These are phyloP conservation scores for Avahi laniger DNA, from an alignment of 2,797 vertebrate genomes.

Conservation along the genomic window DNA sequence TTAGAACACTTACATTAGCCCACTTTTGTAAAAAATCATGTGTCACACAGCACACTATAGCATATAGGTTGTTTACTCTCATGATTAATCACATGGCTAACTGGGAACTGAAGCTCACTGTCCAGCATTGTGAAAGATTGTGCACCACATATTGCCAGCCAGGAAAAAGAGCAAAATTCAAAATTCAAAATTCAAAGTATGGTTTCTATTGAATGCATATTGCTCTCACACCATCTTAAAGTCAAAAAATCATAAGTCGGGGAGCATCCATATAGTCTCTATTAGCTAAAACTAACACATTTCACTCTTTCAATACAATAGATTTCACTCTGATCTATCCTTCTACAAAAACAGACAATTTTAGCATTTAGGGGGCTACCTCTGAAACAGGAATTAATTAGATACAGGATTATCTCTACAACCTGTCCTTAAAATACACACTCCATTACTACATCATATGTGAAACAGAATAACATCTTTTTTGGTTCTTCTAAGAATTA, in stretches of 20 bases:
- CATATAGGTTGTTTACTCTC: neutral
- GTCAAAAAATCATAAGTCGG: neutral
- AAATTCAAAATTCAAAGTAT: neutral
- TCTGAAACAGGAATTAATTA: neutral
- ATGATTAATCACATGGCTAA: neutral
- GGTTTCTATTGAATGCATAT: neutral
- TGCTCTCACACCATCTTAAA: neutral
- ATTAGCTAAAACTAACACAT: neutral
- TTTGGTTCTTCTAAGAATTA: neutral
- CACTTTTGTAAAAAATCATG: neutral
- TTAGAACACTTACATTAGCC: neutral
- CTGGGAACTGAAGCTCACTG: neutral
- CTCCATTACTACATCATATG: neutral
- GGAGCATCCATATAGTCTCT: neutral
- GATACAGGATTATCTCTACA: neutral
- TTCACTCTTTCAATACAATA: neutral
- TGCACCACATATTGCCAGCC: too few species aligned
- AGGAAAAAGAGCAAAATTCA: neutral
- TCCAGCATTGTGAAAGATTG: neutral
- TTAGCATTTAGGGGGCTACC: neutral
- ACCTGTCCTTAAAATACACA: neutral
- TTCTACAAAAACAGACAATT: slow-evolving; percentile 3
- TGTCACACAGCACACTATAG: neutral
- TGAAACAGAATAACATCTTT: neutral
- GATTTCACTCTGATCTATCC: neutral